phyloP scores from a whole-genome alignment of 1,140 invertebrate genomes.

The Choristoneura fumiferana region DNA sequence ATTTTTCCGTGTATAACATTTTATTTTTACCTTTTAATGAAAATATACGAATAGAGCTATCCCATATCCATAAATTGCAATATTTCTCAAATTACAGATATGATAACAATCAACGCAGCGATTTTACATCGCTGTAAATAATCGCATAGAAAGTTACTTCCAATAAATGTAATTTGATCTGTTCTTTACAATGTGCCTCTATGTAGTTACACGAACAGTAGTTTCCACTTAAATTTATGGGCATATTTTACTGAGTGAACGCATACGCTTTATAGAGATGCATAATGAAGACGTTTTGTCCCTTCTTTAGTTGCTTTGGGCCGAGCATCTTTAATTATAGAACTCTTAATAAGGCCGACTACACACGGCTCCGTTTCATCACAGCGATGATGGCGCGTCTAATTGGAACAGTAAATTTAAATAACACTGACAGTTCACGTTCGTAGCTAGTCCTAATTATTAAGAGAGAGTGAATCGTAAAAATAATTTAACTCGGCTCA shows the following conservation, averaged over 20 bases:
- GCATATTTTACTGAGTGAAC: conserved; percentile 17
- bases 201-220: conserved; percentile 12
- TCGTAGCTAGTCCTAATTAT: conserved; percentile 65
- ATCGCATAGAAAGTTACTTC: no score
- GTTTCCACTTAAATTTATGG: conserved; percentile 18
- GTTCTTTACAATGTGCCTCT: not conserved
- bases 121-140: no score
- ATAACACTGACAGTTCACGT: conserved; percentile 73
- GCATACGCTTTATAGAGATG: conserved; percentile 3
- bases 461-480: conserved; percentile 71
- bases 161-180: not conserved
- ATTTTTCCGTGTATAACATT: no score
- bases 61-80: no score
- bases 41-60: no score
- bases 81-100: no score
- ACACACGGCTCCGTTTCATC: conserved; percentile 67
- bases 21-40: no score
- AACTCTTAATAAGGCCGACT: conserved; percentile 72
- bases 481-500: conserved; percentile 75
- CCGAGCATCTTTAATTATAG: conserved; percentile 74
- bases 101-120: no score
- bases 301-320: conserved; percentile 41
- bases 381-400: conserved; percentile 68
- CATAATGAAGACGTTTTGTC: conserved; percentile 37
- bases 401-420: conserved; percentile 77